Conservation (phyloP, 2,797 vertebrate species). For the Dryobates pubescens region DNA sequence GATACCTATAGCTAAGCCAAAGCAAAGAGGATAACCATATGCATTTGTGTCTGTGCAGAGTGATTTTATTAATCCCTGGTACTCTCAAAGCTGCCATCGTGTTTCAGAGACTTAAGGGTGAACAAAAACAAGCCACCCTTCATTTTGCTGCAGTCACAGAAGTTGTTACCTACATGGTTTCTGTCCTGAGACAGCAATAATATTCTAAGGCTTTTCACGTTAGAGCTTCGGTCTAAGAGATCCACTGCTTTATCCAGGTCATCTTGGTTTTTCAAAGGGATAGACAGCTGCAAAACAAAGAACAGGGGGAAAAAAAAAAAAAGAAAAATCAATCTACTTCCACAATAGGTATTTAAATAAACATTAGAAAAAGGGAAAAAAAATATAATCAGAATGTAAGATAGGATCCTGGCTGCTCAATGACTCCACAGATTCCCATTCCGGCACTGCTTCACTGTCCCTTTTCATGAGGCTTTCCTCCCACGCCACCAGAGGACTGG, state of each 20-base stretch:
- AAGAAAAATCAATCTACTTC: neutral
- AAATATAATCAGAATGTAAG: neutral
- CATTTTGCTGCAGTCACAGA: neutral
- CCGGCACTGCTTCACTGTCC: neutral
- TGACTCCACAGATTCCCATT: neutral
- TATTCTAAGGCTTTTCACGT: constrained; percentile 97
- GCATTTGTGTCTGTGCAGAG: neutral
- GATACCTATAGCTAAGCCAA: neutral
- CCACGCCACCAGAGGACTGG: neutral
- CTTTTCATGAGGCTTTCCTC: neutral
- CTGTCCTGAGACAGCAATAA: constrained; percentile 90
- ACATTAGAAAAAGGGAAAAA: neutral
- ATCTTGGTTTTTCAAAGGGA: constrained; percentile 91
- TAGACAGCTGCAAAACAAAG: constrained; percentile 85
- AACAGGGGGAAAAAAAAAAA: neutral
- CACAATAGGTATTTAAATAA: neutral
- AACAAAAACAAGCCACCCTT: neutral
- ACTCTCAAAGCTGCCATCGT: neutral
- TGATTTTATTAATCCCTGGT: neutral
- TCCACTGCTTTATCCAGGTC: constrained; percentile 96
- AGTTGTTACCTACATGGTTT: constrained; percentile 85
- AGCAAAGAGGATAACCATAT: neutral
- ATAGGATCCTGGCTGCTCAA: neutral
- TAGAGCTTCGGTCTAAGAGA: constrained; percentile 92
- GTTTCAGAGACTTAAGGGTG: neutral